Evolutionary conservation across 2,888 invertebrate species (phyloP).

Genomic region (Orchesellides sinensis): DNA sequence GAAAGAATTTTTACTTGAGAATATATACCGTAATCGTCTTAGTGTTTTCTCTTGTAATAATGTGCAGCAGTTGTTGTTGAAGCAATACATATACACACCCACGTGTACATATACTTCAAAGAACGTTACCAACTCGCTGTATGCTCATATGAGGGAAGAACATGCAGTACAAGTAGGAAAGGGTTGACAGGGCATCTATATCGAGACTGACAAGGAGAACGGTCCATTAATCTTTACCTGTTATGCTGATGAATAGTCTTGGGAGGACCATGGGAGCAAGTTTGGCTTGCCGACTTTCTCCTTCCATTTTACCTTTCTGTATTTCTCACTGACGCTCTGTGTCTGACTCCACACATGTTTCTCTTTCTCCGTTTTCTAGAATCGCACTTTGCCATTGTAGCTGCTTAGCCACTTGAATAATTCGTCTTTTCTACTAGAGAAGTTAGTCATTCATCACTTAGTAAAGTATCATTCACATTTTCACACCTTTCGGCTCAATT

Average conservation of each 20-base stretch:
- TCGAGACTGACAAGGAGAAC: conserved; percentile 65
- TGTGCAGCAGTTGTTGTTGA: not conserved
- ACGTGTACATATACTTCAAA: conserved; percentile 13
- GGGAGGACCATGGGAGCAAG: conserved; percentile 11
- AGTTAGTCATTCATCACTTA: conserved; percentile 66
- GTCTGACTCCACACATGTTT: conserved; percentile 16
- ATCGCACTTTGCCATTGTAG: conserved; percentile 30
- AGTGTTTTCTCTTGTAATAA: not conserved
- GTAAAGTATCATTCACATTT: conserved; percentile 64
- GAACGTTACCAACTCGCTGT: not conserved
- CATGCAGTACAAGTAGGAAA: conserved; percentile 52
- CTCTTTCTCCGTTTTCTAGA: conserved; percentile 5
- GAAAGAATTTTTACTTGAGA: conserved; percentile 20
- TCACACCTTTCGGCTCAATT: conserved; percentile 64
- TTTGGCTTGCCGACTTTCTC: conserved; percentile 42
- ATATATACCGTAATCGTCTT: not conserved
- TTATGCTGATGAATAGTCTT: conserved; percentile 59
- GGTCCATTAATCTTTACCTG: conserved; percentile 68
- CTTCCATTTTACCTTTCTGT: conserved; percentile 5
- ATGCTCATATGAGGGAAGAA: not conserved
- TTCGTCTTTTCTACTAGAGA: conserved; percentile 50
- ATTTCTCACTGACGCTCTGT: conserved; percentile 2
- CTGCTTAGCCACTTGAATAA: conserved; percentile 64
- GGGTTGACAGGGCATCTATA: conserved; percentile 66
- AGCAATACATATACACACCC: not conserved